Percentiles rank a stretch among this genome's conserved stretches.
Conservation (phyloP, 2,888 invertebrate species). For the Cantharis flavilabris region DNA sequence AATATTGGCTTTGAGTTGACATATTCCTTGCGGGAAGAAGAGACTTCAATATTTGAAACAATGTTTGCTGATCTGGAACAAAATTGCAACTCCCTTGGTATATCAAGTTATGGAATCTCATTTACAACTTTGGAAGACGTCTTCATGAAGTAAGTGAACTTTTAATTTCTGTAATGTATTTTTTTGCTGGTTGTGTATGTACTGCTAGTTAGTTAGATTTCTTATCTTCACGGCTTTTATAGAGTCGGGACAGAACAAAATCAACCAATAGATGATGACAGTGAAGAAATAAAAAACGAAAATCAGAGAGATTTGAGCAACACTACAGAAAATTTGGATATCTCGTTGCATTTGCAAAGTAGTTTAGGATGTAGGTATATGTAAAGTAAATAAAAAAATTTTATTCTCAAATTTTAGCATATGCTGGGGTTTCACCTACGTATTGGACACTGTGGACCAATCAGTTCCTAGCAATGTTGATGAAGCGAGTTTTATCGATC, state of each 20-base stretch:
- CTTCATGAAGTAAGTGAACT: conserved; percentile 70
- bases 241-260: conserved; percentile 41
- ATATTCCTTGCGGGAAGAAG: conserved; percentile 68
- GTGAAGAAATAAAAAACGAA: not conserved
- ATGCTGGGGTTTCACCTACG: not conserved
- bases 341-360: not conserved
- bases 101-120: conserved; percentile 80
- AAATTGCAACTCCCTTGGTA: conserved; percentile 62
- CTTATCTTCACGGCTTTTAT: conserved; percentile 17
- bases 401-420: not conserved
- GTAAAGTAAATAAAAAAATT: not conserved
- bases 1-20: conserved; percentile 79
- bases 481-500: conserved; percentile 53
- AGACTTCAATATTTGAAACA: conserved; percentile 65
- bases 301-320: not conserved
- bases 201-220: too few species aligned
- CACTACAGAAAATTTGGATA: not conserved
- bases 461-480: conserved; percentile 52
- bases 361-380: not conserved
- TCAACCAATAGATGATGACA: not conserved
- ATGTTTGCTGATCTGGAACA: conserved; percentile 72
- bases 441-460: conserved; percentile 39
- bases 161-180: conserved; percentile 28
- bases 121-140: conserved; percentile 92
- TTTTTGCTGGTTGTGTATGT: too few species aligned